Percentiles rank a stretch among this genome's conserved stretches.
phyloP scores from a whole-genome alignment of 2,888 invertebrate genomes.

The Trimorus sp. region DNA sequence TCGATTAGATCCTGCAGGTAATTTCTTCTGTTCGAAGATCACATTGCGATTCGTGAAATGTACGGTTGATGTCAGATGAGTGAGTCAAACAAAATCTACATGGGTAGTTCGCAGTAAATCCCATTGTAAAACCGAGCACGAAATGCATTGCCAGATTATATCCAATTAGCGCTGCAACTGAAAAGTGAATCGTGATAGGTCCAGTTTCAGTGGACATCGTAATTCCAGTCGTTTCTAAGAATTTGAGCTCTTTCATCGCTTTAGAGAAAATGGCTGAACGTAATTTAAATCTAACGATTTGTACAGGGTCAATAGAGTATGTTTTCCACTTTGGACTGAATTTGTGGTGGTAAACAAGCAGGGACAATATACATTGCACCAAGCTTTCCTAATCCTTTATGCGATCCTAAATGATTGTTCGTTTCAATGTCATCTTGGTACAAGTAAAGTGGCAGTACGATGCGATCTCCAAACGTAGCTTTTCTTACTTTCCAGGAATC shows the following conservation, averaged over 20 bases:
- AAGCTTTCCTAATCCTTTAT: no score
- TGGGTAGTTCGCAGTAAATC: slow-evolving; percentile 29
- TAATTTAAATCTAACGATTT: slow-evolving; percentile 23
- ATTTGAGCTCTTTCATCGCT: slow-evolving; percentile 19
- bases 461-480: neutral
- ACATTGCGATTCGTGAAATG: slow-evolving; percentile 36
- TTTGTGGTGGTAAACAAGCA: slow-evolving; percentile 37
- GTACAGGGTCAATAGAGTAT: slow-evolving; percentile 36
- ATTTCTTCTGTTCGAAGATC: slow-evolving; percentile 30
- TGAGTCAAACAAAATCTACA: slow-evolving; percentile 32
- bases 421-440: slow-evolving; percentile 23
- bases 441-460: neutral
- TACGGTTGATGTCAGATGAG: slow-evolving; percentile 14
- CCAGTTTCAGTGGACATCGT: slow-evolving; percentile 7
- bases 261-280: slow-evolving; percentile 24
- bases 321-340: slow-evolving; percentile 43
- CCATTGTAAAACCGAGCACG: slow-evolving; percentile 36
- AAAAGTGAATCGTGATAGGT: slow-evolving; percentile 17
- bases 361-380: slow-evolving; percentile 19
- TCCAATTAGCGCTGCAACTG: slow-evolving; percentile 30
- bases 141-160: slow-evolving; percentile 36
- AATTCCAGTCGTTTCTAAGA: slow-evolving; percentile 26
- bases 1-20: slow-evolving; percentile 34
- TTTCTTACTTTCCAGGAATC: neutral
- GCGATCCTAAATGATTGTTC: no score